Evolutionary conservation across 1,140 invertebrate genomes (phyloP).

Genomic region (Drosophila pruinosa): DNA sequence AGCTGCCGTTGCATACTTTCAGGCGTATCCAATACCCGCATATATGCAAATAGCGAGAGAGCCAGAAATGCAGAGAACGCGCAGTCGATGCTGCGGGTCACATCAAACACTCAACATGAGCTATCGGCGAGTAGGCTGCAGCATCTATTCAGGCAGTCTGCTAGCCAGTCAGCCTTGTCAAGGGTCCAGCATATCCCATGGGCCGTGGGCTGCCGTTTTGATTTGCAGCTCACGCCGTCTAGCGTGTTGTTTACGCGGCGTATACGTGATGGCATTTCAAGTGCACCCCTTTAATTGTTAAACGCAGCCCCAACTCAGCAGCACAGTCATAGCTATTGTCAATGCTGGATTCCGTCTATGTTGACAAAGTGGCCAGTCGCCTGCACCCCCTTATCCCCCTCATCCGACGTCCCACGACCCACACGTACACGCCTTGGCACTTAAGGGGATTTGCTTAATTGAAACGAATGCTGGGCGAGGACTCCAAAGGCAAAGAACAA

Average conservation of each 20-base stretch:
- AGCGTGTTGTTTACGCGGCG: conserved; percentile 51
- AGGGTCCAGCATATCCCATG: conserved; percentile 2
- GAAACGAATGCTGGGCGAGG: conserved; percentile 70
- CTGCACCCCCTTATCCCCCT: neutral
- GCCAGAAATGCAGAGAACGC: neutral
- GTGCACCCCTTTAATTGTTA: conserved; percentile 75
- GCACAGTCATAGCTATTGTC: conserved; percentile 17
- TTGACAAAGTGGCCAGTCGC: conserved; percentile 67
- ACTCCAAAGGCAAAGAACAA: conserved; percentile 28
- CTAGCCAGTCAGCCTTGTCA: neutral
- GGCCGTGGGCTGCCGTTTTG: conserved; percentile 26
- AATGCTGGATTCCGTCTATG: conserved; percentile 51
- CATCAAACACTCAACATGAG: conserved; percentile 65
- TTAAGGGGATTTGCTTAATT: conserved; percentile 82
- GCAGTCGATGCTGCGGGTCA: conserved; percentile 31
- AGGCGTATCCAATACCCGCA: conserved; percentile 27
- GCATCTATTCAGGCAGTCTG: neutral
- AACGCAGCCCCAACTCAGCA: conserved; percentile 52
- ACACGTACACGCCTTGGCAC: conserved; percentile 76
- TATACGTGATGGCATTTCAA: conserved; percentile 72
- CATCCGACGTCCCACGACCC: neutral
- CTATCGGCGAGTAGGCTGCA: neutral
- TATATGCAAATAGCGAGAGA: conserved; percentile 37
- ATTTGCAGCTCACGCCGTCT: conserved; percentile 38
- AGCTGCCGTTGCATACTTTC: conserved; percentile 27